Evolutionary conservation across 2,797 vertebrate species (phyloP).

Genomic region (Phrynocephalus vlangalii): DNA sequence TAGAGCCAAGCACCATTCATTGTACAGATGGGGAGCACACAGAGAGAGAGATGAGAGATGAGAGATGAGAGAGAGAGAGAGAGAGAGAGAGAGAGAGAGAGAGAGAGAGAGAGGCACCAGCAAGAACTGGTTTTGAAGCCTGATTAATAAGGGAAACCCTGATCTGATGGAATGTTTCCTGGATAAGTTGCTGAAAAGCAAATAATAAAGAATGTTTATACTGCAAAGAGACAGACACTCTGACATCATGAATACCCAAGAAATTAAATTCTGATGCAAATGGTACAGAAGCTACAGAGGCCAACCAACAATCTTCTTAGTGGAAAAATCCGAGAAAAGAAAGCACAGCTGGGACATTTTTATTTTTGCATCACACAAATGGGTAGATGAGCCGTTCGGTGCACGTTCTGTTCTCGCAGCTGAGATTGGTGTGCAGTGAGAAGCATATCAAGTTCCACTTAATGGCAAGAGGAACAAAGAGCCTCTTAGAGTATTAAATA

Average conservation of each 20-base stretch:
- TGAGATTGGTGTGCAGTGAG: not conserved
- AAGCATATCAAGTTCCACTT: conserved; percentile 1
- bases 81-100: too few relatives aligned
- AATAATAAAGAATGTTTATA: not conserved
- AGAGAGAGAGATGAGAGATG: too few relatives aligned
- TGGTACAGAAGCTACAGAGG: not conserved
- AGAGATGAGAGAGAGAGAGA: too few relatives aligned
- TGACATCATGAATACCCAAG: not conserved
- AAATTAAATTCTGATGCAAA: not conserved
- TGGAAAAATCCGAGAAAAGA: not conserved
- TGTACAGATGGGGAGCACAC: not conserved
- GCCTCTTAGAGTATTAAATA: not conserved
- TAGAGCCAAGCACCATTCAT: not conserved
- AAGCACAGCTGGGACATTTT: not conserved
- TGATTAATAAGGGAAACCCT: conserved; percentile 12
- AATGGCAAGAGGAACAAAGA: not conserved
- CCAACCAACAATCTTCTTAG: not conserved
- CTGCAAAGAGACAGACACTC: not conserved
- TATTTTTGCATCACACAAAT: not conserved
- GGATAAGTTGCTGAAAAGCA: not conserved
- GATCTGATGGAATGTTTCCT: conserved; percentile 26
- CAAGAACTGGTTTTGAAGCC: conserved; percentile 16
- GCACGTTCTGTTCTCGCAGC: not conserved
- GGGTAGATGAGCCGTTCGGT: not conserved
- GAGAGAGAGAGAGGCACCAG: not conserved